Evolutionary conservation across 2,888 invertebrate species (phyloP).

Genomic region (Chrysina gloriosa): DNA sequence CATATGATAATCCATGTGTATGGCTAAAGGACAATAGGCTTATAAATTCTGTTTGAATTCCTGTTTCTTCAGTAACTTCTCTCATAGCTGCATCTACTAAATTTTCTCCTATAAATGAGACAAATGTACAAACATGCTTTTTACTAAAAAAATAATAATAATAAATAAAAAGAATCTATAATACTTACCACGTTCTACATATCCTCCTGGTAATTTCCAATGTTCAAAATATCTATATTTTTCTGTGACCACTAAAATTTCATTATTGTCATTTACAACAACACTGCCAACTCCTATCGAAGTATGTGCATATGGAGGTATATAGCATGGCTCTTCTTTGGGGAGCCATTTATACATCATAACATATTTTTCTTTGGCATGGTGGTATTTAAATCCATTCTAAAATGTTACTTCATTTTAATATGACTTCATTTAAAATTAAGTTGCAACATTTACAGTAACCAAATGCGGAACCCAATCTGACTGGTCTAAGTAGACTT

Average conservation of each 20-base stretch:
- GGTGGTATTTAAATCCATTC: conserved; percentile 89
- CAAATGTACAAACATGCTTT: too few species aligned
- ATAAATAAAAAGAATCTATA: not conserved
- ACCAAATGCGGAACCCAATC: conserved; percentile 82
- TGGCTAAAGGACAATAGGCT: conserved; percentile 84
- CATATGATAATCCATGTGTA: conserved; percentile 79
- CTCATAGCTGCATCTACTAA: conserved; percentile 83
- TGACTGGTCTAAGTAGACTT: conserved; percentile 76
- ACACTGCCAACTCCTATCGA: conserved; percentile 87
- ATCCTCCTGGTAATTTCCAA: conserved; percentile 95
- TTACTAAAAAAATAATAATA: conserved; percentile 1
- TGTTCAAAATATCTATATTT: conserved; percentile 70
- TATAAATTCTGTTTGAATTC: conserved; percentile 79
- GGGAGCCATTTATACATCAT: conserved; percentile 88
- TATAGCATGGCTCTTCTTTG: conserved; percentile 69
- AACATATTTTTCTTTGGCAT: conserved; percentile 82
- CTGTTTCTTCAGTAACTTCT: conserved; percentile 93
- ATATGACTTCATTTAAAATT: not conserved
- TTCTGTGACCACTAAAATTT: conserved; percentile 86
- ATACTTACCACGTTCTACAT: conserved; percentile 81
- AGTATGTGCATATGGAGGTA: conserved; percentile 86
- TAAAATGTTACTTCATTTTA: conserved; percentile 57
- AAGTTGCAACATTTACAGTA: too few species aligned
- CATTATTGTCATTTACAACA: conserved; percentile 80
- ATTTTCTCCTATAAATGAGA: conserved; percentile 77